Evolutionary conservation across 2,797 vertebrate genomes (phyloP), one percentile per base, ranked within the genome.

Genomic region (Sebastes matsubarae): DNA sequence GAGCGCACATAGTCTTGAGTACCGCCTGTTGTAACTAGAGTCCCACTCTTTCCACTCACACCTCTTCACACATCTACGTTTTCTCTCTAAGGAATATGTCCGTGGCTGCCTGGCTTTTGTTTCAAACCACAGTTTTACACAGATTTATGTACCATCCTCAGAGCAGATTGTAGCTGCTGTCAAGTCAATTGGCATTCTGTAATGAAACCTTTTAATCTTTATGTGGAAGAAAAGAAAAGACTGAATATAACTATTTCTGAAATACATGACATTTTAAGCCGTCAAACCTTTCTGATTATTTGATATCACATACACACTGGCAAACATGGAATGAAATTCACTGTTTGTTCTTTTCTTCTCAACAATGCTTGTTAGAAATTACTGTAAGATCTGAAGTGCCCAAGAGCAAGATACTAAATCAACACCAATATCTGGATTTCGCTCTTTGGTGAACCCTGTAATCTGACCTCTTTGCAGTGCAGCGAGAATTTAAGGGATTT

Each of bases 1-100:
- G 95, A 95, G 88, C 64, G 5, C 55, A 72, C 87, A 85, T 88
- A 90, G 77, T 87, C 84, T 18, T 3, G 22, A 74, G 79, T 34
- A 20, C 55, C 10, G 85, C 86, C 76, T 90, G 80, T 92, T 91
- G 81, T 68, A 89, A 86, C 84, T 59, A 65, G 84, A 91, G 86
- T 88, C 83, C 74, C 59, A 30, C 76, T 87, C 69, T 89, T 90
- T 92, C 86, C 80, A 80, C 72, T 87, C 76, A 67, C 85, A 83
- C 73, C 61, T 80, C 80, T 65, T 80, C 64, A 65, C 52, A 57
- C 73, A 9, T 69, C 68, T 30, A 24, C 2, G 8, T 22, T 42
- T 36, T 27, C 27, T n/a, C 60, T n/a, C 38, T 58, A 32, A 72
- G 57, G 61, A 8, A 6, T 22, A 34, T 5, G 4, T 61, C 68